A percentile compares a stretch with the other conserved stretches of the same genome.
Evolutionary conservation across 2,113 vertebrate genomes (phyloP).

Genomic region (Lycocorax pyrrhopterus): DNA sequence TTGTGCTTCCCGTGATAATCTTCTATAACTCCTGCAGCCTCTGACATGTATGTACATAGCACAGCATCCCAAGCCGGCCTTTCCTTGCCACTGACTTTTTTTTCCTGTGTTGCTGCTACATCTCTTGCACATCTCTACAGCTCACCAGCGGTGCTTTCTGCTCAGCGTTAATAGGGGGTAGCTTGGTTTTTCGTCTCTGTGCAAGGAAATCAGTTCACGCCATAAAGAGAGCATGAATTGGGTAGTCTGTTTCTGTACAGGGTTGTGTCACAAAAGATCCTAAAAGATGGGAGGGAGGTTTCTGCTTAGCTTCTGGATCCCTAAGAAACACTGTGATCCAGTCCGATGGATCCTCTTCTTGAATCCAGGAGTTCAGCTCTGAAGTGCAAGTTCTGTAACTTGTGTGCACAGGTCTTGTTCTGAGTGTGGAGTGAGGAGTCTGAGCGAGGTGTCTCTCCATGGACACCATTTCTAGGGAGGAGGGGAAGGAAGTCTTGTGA

Average conservation of each 20-base stretch:
- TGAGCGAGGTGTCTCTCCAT: background rate
- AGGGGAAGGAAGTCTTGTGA: background rate
- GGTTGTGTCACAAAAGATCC: background rate
- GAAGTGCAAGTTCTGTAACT: background rate
- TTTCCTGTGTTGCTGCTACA: background rate
- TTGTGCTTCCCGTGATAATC: accelerated
- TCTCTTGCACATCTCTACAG: background rate
- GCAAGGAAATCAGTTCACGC: background rate
- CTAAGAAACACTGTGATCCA: accelerated
- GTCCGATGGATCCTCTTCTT: background rate
- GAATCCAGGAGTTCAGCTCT: background rate
- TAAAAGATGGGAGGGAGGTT: background rate
- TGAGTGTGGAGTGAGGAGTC: background rate
- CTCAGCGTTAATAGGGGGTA: background rate
- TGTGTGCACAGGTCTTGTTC: background rate
- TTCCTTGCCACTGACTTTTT: background rate
- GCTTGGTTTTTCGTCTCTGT: background rate
- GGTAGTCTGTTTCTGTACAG: background rate
- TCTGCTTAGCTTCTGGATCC: background rate
- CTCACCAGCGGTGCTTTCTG: background rate
- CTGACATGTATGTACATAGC: background rate
- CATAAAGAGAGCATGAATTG: background rate
- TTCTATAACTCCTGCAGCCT: background rate
- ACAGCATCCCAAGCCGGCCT: background rate
- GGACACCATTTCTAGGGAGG: background rate